Percentiles rank a stretch among this genome's conserved stretches.
Evolutionary conservation across 2,888 invertebrate genomes (phyloP).

Genomic region (Micropterix aruncella): DNA sequence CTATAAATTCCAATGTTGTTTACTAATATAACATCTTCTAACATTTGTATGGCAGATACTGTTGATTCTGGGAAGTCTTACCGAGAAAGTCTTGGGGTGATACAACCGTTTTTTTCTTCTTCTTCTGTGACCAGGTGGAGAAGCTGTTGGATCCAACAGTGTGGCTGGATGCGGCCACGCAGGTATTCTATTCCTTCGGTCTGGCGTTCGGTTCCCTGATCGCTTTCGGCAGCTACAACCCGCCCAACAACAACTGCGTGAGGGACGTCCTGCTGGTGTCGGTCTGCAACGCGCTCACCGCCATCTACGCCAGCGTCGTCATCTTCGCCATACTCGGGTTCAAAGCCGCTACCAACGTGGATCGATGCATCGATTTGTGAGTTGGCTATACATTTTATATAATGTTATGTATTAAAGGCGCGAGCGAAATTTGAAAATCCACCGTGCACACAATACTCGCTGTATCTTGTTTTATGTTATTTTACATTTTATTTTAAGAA

Average conservation of each 20-base stretch:
- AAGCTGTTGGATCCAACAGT: slow-evolving; percentile 78
- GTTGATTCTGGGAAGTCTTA: no score
- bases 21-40: no score
- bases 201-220: slow-evolving; percentile 91
- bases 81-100: no score
- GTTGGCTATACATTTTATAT: no score
- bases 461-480: no score
- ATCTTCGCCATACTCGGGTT: slow-evolving; percentile 93
- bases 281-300: slow-evolving; percentile 84
- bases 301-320: slow-evolving; percentile 88
- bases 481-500: no score
- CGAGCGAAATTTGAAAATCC: no score
- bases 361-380: slow-evolving; percentile 65
- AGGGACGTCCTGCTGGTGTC: slow-evolving; percentile 84
- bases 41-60: no score
- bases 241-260: slow-evolving; percentile 88
- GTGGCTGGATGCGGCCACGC: slow-evolving; percentile 93
- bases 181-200: slow-evolving; percentile 93
- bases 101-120: no score
- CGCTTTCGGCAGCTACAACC: slow-evolving; percentile 92
- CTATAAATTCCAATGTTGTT: no score
- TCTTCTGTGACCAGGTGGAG: slow-evolving; percentile 46
- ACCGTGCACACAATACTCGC: no score
- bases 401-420: no score
- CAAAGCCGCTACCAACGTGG: slow-evolving; percentile 85